Conservation (phyloP, 2,113 vertebrate genomes). For the Formicarius rufipectus region DNA sequence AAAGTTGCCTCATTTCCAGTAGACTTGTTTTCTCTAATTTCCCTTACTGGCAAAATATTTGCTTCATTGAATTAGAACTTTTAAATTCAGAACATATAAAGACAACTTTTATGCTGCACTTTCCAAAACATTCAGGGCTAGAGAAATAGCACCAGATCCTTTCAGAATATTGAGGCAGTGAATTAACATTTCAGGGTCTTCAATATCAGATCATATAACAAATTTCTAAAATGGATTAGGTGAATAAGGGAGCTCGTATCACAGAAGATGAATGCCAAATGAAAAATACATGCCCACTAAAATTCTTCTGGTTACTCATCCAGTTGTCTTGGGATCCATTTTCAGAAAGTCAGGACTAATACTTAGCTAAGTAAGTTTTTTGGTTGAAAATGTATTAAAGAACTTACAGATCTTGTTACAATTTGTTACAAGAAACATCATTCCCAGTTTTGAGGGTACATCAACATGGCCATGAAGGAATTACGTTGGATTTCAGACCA, state of each 20-base stretch:
- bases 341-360: background rate
- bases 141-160: background rate
- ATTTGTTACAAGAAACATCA: background rate
- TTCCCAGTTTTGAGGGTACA: background rate
- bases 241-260: conserved; percentile 2
- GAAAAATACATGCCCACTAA: conserved; percentile 27
- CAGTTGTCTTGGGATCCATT: conserved; percentile 35
- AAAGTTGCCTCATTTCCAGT: background rate
- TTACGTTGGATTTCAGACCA: background rate
- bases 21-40: background rate
- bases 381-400: background rate
- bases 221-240: conserved; percentile 10
- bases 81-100: background rate
- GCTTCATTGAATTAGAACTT: background rate
- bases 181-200: background rate
- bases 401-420: background rate
- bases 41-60: background rate
- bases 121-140: background rate
- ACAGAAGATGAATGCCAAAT: conserved; percentile 14
- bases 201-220: conserved; percentile 10
- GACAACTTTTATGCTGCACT: background rate
- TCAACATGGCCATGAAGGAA: background rate
- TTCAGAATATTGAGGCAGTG: conserved; percentile 6
- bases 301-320: conserved; percentile 19
- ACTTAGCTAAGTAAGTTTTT: conserved; percentile 8